Evolutionary conservation across 2,888 invertebrate genomes (phyloP).

Genomic region (Netelia virgata): DNA sequence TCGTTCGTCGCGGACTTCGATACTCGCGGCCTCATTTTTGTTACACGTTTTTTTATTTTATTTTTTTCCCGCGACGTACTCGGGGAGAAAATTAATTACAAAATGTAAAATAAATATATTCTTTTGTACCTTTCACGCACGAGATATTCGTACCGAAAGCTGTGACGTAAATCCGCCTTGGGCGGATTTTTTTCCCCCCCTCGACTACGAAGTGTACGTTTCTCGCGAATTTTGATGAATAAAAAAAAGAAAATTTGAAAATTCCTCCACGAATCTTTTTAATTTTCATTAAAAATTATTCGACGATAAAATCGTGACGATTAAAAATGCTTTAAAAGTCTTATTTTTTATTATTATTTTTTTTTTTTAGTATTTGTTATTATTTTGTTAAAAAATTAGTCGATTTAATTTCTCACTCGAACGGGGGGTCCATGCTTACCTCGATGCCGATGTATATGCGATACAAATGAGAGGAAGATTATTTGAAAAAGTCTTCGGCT

Average conservation of each 20-base stretch:
- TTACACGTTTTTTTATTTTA: neutral
- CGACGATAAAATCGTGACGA: neutral
- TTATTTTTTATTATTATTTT: neutral
- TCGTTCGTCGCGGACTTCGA: neutral
- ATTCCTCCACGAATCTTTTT: neutral
- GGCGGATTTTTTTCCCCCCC: slow-evolving; percentile 8
- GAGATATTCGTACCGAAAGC: neutral
- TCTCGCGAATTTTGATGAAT: neutral
- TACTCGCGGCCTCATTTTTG: slow-evolving; percentile 16
- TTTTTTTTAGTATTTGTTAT: neutral
- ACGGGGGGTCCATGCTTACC: neutral
- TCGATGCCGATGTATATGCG: neutral
- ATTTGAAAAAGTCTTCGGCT: neutral
- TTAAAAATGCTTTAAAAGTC: neutral
- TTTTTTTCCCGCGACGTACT: neutral
- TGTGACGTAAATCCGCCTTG: neutral
- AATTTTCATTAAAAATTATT: neutral
- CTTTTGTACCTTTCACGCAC: slow-evolving; percentile 8
- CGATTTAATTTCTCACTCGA: neutral
- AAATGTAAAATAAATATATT: neutral
- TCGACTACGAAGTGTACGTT: neutral
- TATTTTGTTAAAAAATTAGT: neutral
- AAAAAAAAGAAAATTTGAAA: neutral
- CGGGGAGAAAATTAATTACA: slow-evolving; percentile 14
- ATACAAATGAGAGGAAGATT: slow-evolving; percentile 17